Base-by-base conservation (phyloP, 2,113 vertebrate genomes). In the Theristicus caerulescens region DNA sequence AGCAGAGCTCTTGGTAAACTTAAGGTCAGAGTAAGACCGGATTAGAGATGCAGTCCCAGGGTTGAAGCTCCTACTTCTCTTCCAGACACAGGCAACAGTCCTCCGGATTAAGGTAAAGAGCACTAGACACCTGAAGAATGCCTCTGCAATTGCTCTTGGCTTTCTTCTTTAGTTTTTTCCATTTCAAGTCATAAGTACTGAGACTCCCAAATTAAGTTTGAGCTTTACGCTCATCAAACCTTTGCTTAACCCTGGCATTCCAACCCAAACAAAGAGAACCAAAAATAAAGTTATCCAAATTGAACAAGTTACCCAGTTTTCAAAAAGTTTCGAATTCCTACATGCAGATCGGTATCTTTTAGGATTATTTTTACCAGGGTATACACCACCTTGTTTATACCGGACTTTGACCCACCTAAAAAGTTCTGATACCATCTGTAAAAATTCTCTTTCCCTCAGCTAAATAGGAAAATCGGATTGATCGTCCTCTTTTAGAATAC, bases 261-360 rank as follows among this genome's bases (percentile, higher is more conserved):
- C 66, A 79, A 67, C 4, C 52, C 73, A 93, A 38, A 64, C 13
- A 55, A 79, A 79, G 13, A 76, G 25, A 92, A 79, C 11, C 27
- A 80, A 67, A 76, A 80, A 26, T 22, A 51, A 61, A 87, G 11
- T 44, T 12, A 55, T 0, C 18, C 0, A 0, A 82, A 62, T 64
- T 78, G 44, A 91, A 51, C 44, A 71, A 84, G 20, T 55, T 57
- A 57, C 8, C 31, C 17, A 27, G 52, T 47, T 89, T 88, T 86
- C 47, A 91, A n/a, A 4, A 59, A 51, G 18, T 64, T 86, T 82
- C 40, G 51, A 64, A 86, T 55, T 82, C 14, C 16, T 76, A 64
- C 19, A 82, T 6, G 15, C 11, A 76, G 44, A 90, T 36, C 1
- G 0, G 31, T 57, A 58, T 72, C 27, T 84, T 79, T 76, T 18